phyloP scores from a whole-genome alignment of 2,113 vertebrate genomes.

The Ciconia stormi region DNA sequence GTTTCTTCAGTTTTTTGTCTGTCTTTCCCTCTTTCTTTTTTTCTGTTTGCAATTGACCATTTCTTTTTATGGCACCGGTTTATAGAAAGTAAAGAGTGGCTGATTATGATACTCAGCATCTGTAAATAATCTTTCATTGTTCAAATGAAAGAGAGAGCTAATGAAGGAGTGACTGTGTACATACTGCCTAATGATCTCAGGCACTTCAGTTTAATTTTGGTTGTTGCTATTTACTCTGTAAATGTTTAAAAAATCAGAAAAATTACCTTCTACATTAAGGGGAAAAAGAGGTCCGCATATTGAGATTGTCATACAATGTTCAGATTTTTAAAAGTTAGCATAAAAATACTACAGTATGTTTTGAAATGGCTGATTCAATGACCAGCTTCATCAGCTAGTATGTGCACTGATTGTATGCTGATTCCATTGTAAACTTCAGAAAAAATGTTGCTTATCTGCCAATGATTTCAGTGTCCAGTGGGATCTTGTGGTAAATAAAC shows the following conservation, averaged over 20 bases:
- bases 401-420: background rate
- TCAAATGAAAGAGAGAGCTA: background rate
- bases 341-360: background rate
- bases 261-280: background rate
- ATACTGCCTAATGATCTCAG: background rate
- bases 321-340: background rate
- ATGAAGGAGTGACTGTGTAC: background rate
- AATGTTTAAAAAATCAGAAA: background rate
- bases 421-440: background rate
- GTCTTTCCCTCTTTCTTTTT: background rate
- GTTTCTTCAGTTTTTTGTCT: background rate
- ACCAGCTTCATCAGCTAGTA: background rate
- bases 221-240: background rate
- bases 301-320: background rate
- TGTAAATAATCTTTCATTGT: slow-evolving; percentile 4
- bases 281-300: background rate
- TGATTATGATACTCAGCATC: background rate
- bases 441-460: background rate
- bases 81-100: background rate
- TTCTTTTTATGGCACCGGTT: background rate
- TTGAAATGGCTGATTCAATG: background rate
- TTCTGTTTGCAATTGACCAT: background rate
- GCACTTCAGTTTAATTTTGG: background rate
- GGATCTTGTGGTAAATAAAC: background rate
- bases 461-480: background rate